Percentiles rank a stretch among this genome's conserved stretches.
phyloP scores from a whole-genome alignment of 1,140 invertebrate species.

The Chelonus insularis region DNA sequence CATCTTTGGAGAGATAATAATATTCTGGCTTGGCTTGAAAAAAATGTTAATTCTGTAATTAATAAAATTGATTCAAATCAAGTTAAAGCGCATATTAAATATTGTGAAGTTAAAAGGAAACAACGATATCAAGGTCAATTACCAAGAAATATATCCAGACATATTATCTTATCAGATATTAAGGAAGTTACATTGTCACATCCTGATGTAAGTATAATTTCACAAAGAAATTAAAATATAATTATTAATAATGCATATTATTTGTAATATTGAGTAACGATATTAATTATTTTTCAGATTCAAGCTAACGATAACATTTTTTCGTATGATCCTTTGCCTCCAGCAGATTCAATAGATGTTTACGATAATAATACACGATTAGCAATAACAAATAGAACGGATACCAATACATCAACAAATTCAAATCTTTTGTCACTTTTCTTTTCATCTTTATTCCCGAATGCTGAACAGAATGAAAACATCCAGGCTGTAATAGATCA shows the following conservation, averaged over 20 bases:
- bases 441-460: conserved; percentile 44
- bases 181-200: conserved; percentile 69
- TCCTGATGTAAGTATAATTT: conserved; percentile 39
- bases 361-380: conserved; percentile 55
- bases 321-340: conserved; percentile 81
- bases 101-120: conserved; percentile 66
- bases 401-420: conserved; percentile 25
- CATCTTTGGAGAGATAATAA: conserved; percentile 75
- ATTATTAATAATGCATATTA: no score
- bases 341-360: conserved; percentile 72
- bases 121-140: conserved; percentile 67
- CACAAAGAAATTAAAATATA: no score
- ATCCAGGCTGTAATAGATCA: conserved; percentile 26
- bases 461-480: conserved; percentile 31
- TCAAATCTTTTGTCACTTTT: conserved; percentile 44
- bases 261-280: no score
- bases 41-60: conserved; percentile 69
- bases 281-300: no score
- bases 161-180: conserved; percentile 80
- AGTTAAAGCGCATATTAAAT: conserved; percentile 61
- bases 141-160: conserved; percentile 75
- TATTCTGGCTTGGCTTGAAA: conserved; percentile 78
- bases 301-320: conserved; percentile 66
- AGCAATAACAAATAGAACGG: conserved; percentile 31
- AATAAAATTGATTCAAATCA: conserved; percentile 67